Conservation (phyloP, 2,888 invertebrate genomes). For the Prosapia bicincta region DNA sequence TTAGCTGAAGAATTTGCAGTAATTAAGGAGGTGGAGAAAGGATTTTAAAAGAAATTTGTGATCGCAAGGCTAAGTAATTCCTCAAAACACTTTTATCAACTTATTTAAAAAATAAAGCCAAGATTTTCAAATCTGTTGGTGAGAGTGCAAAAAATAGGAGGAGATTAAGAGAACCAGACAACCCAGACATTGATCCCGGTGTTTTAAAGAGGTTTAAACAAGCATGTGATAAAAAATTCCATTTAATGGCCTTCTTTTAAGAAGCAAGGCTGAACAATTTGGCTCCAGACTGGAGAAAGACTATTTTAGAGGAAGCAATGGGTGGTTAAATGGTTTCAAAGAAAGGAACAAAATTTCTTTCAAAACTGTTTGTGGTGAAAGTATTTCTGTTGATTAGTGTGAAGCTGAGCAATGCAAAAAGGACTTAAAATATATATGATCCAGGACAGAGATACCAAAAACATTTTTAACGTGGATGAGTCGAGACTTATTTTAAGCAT, state of each 20-base stretch:
- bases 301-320: background rate
- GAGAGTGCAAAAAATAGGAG: too few species aligned
- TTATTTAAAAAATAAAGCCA: background rate
- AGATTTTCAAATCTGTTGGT: background rate
- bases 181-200: too few species aligned
- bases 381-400: background rate
- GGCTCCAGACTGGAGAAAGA: background rate
- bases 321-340: too few species aligned
- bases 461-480: background rate
- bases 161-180: too few species aligned
- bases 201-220: too few species aligned
- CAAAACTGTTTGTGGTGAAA: too few species aligned
- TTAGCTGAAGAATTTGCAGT: too few species aligned
- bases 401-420: background rate
- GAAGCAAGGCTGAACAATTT: background rate
- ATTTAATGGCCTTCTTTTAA: background rate
- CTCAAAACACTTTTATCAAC: background rate
- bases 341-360: too few species aligned
- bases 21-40: background rate
- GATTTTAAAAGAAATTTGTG: background rate
- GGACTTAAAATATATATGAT: background rate
- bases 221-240: background rate
- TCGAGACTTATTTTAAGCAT: background rate
- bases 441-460: background rate
- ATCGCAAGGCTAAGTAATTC: background rate